Conservation (phyloP, 2,888 invertebrate genomes). For the Pocota personata region DNA sequence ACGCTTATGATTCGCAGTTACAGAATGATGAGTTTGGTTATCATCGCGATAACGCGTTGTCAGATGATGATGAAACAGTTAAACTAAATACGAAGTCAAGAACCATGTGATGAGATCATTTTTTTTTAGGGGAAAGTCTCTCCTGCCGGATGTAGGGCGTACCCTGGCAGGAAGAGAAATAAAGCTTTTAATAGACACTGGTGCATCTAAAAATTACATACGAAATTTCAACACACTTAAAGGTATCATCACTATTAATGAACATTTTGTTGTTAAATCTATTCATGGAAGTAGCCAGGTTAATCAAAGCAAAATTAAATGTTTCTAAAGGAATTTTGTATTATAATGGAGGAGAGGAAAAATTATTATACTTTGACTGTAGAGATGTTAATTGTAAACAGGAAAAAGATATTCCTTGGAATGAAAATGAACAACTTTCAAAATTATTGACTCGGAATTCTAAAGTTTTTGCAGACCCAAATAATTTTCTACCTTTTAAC, state of each 20-base stretch:
- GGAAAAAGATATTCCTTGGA: not conserved
- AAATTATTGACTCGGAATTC: not conserved
- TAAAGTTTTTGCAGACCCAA: constrained; percentile 38
- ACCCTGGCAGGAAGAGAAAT: constrained; percentile 22
- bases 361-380: constrained; percentile 21
- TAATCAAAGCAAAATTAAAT: constrained; percentile 38
- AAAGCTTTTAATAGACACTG: constrained; percentile 34
- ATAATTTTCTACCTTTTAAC: constrained; percentile 31
- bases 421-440: not conserved
- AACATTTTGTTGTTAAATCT: constrained; percentile 24
- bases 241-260: constrained; percentile 22
- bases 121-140: constrained; percentile 1
- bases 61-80: not conserved
- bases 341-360: constrained; percentile 25
- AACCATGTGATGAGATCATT: constrained; percentile 14
- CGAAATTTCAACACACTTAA: constrained; percentile 37
- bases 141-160: not conserved
- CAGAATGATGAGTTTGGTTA: not conserved
- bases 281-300: not conserved
- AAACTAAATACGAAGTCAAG: not conserved
- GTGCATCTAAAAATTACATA: constrained; percentile 58
- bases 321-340: constrained; percentile 21
- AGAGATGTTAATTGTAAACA: not conserved
- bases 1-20: not conserved
- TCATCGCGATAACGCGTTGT: not conserved